A percentile compares a stretch with the other conserved stretches of the same genome.
Conservation (phyloP, 1,140 invertebrate species). For the Drosophila pallidifrons region DNA sequence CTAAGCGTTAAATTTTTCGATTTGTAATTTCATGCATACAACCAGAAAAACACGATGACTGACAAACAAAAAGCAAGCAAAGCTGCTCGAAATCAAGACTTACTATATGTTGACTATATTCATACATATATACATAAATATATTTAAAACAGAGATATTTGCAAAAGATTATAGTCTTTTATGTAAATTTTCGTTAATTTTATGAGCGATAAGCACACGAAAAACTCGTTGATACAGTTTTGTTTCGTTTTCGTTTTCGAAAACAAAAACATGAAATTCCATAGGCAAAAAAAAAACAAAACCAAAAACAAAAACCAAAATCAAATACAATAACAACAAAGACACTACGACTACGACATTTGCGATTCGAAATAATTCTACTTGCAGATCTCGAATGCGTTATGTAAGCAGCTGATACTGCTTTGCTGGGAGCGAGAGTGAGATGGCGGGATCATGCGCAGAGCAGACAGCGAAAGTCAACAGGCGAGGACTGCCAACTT, state of each 20-base stretch:
- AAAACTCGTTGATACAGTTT: conserved; percentile 64
- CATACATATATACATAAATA: not conserved
- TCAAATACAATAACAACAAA: not conserved
- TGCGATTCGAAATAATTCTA: conserved; percentile 65
- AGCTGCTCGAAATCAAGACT: conserved; percentile 12
- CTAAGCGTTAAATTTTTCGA: conserved; percentile 16
- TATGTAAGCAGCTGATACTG: conserved; percentile 17
- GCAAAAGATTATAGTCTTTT: conserved; percentile 31
- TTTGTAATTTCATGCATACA: conserved; percentile 52
- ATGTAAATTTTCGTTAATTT: conserved; percentile 62
- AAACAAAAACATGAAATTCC: conserved; percentile 53
- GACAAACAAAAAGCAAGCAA: conserved; percentile 35
- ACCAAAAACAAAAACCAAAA: not conserved
- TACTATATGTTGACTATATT: not conserved
- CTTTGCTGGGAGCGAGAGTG: not conserved
- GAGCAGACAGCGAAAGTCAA: conserved; percentile 50
- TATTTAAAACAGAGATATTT: conserved; percentile 44
- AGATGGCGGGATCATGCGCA: conserved; percentile 10
- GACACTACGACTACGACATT: not conserved
- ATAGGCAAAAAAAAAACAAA: conserved; percentile 8
- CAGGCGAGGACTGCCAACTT: conserved; percentile 54
- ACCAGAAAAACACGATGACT: conserved; percentile 70
- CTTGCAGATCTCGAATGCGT: conserved; percentile 32
- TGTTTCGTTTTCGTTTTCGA: conserved; percentile 21
- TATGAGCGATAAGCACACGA: conserved; percentile 52